Percentiles rank a stretch among this genome's conserved stretches.
These are phyloP conservation scores for Alectura lathami DNA, from an alignment of 2,113 vertebrate species.

Conservation along the genomic window DNA sequence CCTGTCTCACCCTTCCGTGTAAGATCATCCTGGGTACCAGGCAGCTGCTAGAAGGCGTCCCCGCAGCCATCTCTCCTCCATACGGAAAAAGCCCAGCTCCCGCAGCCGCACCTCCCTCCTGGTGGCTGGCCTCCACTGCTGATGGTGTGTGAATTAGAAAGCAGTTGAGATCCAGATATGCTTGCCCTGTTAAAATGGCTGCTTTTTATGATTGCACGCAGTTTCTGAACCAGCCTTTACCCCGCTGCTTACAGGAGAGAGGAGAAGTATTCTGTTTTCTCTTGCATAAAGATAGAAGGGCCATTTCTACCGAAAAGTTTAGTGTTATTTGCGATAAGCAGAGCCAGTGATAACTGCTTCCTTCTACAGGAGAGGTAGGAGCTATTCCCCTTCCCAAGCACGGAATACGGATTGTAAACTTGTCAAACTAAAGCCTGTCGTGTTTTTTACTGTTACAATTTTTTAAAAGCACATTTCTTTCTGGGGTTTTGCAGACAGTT, in stretches of 20 bases:
- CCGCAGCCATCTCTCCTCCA: background rate
- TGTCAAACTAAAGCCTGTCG: background rate
- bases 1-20: background rate
- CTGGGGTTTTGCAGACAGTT: background rate
- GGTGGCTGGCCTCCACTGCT: background rate
- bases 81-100: background rate
- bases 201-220: background rate
- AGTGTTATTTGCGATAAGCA: background rate
- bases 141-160: background rate
- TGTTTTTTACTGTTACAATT: background rate
- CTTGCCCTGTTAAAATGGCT: background rate
- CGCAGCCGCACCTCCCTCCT: background rate
- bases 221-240: background rate
- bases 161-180: background rate
- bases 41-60: background rate
- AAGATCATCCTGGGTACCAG: background rate
- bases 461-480: background rate
- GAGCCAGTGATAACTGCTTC: background rate
- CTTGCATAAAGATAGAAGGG: background rate
- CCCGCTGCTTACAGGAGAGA: background rate
- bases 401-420: background rate
- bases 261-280: background rate
- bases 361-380: background rate
- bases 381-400: background rate
- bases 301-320: background rate